Percentiles rank a stretch among this genome's conserved stretches.
phyloP scores from a whole-genome alignment of 2,888 invertebrate species.

The Malacosoma neustria region DNA sequence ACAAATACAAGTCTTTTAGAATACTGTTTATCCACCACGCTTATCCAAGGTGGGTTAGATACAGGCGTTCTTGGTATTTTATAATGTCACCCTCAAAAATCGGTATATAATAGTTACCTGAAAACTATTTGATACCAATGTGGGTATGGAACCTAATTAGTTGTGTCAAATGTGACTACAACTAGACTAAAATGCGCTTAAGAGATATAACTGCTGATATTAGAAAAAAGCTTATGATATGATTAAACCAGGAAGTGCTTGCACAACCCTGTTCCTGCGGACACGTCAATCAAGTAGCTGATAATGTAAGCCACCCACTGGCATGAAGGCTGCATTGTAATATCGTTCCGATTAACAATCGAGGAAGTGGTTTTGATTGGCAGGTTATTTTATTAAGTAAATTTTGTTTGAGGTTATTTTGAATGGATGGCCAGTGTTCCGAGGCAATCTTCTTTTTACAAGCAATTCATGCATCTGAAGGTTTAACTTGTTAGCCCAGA shows the following conservation, averaged over 20 bases:
- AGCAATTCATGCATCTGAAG: not conserved
- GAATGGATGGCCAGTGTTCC: not conserved
- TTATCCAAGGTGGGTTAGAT: no score
- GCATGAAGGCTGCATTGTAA: not conserved
- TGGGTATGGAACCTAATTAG: no score
- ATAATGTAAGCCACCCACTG: not conserved
- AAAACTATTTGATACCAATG: no score
- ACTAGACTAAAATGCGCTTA: no score
- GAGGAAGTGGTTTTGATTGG: not conserved
- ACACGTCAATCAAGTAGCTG: not conserved
- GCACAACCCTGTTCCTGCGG: not conserved
- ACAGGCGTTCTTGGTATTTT: no score
- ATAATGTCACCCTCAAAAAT: no score
- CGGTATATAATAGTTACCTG: no score
- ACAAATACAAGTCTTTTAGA: no score
- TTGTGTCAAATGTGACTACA: no score
- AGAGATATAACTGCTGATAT: no score
- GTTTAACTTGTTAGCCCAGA: no score
- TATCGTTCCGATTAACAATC: not conserved
- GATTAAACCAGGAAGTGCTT: not conserved
- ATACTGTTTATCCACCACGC: no score
- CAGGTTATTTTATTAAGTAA: not conserved
- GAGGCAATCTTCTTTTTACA: not conserved
- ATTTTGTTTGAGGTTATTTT: not conserved
- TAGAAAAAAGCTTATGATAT: not conserved